Evolutionary conservation across 1,140 invertebrate genomes (phyloP).

Genomic region (Charaxes varanes): DNA sequence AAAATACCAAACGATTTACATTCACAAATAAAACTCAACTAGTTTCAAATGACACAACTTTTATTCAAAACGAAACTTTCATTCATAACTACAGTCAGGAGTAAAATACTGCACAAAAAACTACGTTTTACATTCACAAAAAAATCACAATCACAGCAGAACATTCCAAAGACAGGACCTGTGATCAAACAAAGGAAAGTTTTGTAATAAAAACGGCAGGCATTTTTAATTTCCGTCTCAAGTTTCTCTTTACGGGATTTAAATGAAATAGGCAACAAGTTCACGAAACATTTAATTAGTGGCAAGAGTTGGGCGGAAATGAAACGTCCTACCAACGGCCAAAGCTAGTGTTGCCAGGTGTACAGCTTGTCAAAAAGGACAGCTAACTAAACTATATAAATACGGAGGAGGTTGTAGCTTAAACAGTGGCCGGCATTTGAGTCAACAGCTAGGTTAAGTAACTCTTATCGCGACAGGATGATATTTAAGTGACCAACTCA

Average conservation of each 20-base stretch:
- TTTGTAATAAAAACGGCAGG: conserved; percentile 42
- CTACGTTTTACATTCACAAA: too few species aligned
- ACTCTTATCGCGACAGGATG: too few species aligned
- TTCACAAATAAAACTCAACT: too few species aligned
- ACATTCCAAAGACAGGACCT: conserved; percentile 24
- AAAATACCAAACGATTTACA: too few species aligned
- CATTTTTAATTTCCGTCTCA: conserved; percentile 56
- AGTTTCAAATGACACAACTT: too few species aligned
- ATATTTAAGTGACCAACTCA: too few species aligned
- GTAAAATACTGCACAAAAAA: too few species aligned
- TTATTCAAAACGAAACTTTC: too few species aligned
- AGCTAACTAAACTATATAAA: neutral
- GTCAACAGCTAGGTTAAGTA: too few species aligned
- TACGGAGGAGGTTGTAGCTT: neutral
- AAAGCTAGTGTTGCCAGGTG: conserved; percentile 1
- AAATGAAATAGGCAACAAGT: conserved; percentile 57
- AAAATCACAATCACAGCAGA: too few species aligned
- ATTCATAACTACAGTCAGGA: too few species aligned
- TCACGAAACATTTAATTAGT: conserved; percentile 64
- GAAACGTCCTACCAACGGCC: conserved; percentile 36
- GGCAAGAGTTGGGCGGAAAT: conserved; percentile 43
- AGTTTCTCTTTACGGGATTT: conserved; percentile 48
- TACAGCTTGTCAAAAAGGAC: neutral
- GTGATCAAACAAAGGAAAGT: conserved; percentile 33
- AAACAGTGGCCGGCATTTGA: neutral